Evolutionary conservation across 2,797 vertebrate species (phyloP).

Genomic region (Acestrorhynchus altus): DNA sequence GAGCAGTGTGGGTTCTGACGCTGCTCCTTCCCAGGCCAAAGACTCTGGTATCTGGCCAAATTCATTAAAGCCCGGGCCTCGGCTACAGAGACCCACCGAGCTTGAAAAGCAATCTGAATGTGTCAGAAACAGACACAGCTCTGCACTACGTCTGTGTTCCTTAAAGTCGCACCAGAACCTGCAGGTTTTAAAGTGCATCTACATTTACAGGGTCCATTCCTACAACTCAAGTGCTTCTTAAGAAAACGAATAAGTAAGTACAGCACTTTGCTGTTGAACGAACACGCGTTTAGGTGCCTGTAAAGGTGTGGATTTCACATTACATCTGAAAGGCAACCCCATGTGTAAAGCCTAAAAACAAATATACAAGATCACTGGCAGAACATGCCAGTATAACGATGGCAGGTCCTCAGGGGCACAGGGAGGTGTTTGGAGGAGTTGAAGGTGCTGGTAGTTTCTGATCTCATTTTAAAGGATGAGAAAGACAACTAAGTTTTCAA

Average conservation of each 20-base stretch:
- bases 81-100: slow-evolving; percentile 33
- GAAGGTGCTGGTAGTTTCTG: too few species aligned
- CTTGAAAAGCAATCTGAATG: slow-evolving; percentile 46
- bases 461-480: too few species aligned
- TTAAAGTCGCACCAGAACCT: neutral
- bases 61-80: slow-evolving; percentile 55
- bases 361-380: neutral
- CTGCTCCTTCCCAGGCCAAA: slow-evolving; percentile 52
- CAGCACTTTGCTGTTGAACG: neutral
- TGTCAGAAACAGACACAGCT: slow-evolving; percentile 24
- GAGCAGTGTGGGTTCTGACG: slow-evolving; percentile 50
- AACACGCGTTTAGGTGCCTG: neutral
- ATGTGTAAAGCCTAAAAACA: neutral
- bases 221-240: neutral
- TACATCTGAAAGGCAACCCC: neutral
- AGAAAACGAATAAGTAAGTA: neutral
- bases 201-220: too few species aligned
- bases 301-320: neutral
- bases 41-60: slow-evolving; percentile 57
- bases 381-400: too few species aligned
- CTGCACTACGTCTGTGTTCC: slow-evolving; percentile 24
- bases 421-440: too few species aligned
- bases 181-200: neutral
- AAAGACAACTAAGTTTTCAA: too few species aligned
- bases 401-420: neutral